These are phyloP conservation scores for Epinephelus fuscoguttatus DNA, from an alignment of 2,113 vertebrate species.

Conservation along the genomic window DNA sequence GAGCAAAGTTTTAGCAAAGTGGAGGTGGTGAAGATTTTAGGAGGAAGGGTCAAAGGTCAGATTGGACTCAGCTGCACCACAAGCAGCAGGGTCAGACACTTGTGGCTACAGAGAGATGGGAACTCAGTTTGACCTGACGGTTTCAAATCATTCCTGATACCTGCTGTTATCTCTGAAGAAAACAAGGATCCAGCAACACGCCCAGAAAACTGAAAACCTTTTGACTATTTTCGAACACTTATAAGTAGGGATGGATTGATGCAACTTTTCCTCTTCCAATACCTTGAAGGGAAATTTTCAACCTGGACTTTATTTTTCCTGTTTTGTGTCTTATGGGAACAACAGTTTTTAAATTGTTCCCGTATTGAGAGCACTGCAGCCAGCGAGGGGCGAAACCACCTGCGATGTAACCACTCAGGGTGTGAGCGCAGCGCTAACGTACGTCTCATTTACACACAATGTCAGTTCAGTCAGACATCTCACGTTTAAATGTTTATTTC, in stretches of 20 bases:
- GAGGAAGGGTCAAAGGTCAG: slow-evolving; percentile 11
- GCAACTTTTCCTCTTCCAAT: too few species aligned
- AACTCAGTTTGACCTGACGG: neutral
- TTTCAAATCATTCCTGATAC: neutral
- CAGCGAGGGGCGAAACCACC: too few species aligned
- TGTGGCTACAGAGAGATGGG: neutral
- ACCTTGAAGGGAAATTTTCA: too few species aligned
- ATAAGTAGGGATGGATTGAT: neutral
- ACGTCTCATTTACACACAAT: too few species aligned
- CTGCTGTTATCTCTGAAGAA: slow-evolving; percentile 3
- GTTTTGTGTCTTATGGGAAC: too few species aligned
- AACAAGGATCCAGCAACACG: neutral
- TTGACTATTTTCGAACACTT: neutral
- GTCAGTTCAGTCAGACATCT: too few species aligned
- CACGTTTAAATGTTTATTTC: too few species aligned
- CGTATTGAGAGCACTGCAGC: too few species aligned
- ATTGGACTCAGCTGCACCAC: neutral
- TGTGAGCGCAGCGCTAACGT: too few species aligned
- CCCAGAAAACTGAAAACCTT: neutral
- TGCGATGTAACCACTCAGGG: too few species aligned
- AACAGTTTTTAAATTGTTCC: too few species aligned
- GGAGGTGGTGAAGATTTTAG: neutral
- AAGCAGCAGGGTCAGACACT: neutral
- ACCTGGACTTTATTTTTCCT: too few species aligned
- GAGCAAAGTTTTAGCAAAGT: neutral